Evolutionary conservation across 2,113 vertebrate genomes (phyloP).

Genomic region (Eleginops maclovinus): DNA sequence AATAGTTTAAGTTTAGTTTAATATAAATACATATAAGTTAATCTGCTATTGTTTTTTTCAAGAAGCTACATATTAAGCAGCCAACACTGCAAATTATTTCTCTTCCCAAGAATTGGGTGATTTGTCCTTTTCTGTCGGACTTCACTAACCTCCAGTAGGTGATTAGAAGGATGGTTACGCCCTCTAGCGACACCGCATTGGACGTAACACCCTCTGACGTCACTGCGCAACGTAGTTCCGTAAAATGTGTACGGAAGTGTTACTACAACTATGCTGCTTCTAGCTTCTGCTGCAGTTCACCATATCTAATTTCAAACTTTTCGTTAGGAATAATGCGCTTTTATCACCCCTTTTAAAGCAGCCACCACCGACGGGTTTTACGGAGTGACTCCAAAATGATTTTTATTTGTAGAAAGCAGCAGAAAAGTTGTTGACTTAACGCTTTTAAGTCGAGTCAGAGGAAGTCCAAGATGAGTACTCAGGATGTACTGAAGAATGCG

Average conservation of each 20-base stretch:
- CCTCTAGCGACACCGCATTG: slow-evolving; percentile 29
- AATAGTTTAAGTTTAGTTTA: no score
- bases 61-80: no score
- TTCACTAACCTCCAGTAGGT: not conserved
- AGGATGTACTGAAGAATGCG: slow-evolving; percentile 78
- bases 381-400: not conserved
- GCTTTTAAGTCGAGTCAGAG: not conserved
- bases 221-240: slow-evolving; percentile 25
- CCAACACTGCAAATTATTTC: no score
- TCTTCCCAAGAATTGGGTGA: no score
- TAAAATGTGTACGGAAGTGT: slow-evolving; percentile 75
- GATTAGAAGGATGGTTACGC: slow-evolving; percentile 1
- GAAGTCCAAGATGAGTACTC: slow-evolving; percentile 76
- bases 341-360: not conserved
- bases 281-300: not conserved
- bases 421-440: not conserved
- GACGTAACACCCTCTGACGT: slow-evolving; percentile 25
- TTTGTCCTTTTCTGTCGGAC: no score
- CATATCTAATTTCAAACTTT: no score
- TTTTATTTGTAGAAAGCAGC: not conserved
- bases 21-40: no score
- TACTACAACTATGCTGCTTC: not conserved
- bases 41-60: no score
- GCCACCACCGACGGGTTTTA: not conserved
- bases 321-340: rapidly evolving